Conservation (phyloP, 2,797 vertebrate species). For the Molossus alvarezi region DNA sequence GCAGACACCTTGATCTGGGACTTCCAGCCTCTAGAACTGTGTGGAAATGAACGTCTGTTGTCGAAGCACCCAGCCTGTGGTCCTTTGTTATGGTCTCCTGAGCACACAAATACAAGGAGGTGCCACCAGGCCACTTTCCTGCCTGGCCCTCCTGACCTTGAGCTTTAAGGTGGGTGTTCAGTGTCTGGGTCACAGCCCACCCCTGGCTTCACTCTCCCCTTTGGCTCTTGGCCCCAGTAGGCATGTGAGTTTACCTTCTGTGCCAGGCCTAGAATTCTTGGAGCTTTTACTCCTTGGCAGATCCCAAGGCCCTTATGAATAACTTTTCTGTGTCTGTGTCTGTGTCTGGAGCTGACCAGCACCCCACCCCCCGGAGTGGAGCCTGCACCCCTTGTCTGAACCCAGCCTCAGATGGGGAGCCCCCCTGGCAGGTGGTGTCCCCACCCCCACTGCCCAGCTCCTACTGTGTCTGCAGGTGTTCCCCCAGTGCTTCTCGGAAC, state of each 20-base stretch:
- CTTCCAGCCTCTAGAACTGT: background rate
- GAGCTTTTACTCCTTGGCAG: background rate
- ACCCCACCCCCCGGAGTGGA: background rate
- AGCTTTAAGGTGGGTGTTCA: background rate
- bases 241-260: background rate
- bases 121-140: background rate
- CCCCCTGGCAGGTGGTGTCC: background rate
- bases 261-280: background rate
- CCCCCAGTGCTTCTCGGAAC: conserved; percentile 58
- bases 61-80: background rate
- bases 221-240: background rate
- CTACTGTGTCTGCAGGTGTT: conserved; percentile 14
- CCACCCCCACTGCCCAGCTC: background rate
- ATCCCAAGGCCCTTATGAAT: background rate
- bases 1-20: background rate
- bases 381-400: too few relatives aligned
- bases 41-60: background rate
- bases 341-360: background rate
- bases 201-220: background rate
- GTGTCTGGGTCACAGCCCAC: background rate
- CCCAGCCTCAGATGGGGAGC: background rate
- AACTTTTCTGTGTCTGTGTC: background rate
- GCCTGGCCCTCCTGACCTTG: background rate
- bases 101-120: background rate
- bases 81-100: fast-evolving